A percentile compares a stretch with the other conserved stretches of the same genome.
Evolutionary conservation across 2,797 vertebrate species (phyloP).

Genomic region (Microtus agrestis): DNA sequence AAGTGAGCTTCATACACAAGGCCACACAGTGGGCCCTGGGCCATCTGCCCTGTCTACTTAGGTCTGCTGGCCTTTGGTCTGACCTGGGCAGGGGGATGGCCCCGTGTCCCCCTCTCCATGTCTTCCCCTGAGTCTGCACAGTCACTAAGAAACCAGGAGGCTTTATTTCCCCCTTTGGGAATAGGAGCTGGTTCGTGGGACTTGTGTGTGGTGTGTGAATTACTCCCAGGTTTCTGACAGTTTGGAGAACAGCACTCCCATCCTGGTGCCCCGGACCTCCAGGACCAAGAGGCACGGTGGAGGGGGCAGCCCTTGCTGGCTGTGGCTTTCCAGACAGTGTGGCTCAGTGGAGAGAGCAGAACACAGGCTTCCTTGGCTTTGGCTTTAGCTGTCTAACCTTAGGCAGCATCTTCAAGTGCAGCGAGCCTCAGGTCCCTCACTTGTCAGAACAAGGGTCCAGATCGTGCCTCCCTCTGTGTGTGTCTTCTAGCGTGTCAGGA

Average conservation of each 20-base stretch:
- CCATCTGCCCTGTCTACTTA: conserved; percentile 84
- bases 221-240: conserved; percentile 69
- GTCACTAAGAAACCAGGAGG: conserved; percentile 70
- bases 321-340: neutral
- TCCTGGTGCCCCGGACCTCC: too few relatives aligned
- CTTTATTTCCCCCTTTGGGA: neutral
- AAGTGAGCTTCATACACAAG: conserved; percentile 78
- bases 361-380: neutral
- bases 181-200: conserved; percentile 4
- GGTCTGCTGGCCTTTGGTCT: conserved; percentile 65
- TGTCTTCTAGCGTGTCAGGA: neutral
- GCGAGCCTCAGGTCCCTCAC: neutral
- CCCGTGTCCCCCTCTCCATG: conserved; percentile 50
- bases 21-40: conserved; percentile 76
- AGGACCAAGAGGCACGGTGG: neutral
- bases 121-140: conserved; percentile 70
- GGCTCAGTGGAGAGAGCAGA: fast-evolving
- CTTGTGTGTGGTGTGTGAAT: conserved; percentile 77
- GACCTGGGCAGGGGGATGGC: conserved; percentile 71
- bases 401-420: neutral
- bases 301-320: neutral
- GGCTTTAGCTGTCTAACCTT: neutral
- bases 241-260: neutral
- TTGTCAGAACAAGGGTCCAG: neutral
- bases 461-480: neutral